Conservation (phyloP, 2,888 invertebrate genomes). For the Aphrophora alni region DNA sequence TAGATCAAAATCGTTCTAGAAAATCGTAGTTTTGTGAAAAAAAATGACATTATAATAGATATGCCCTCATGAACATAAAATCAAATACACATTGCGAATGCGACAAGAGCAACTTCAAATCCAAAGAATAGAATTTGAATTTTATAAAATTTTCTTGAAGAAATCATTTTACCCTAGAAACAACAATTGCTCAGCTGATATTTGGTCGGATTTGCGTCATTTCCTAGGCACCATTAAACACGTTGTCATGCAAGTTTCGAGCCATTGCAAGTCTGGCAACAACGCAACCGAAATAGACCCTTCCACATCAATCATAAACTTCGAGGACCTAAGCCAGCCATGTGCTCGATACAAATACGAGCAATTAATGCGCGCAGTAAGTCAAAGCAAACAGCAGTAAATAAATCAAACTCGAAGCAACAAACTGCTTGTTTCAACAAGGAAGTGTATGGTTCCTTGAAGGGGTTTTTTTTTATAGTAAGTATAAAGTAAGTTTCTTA, state of each 20-base stretch:
- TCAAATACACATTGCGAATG: too few species aligned
- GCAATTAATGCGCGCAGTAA: neutral
- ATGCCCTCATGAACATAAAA: too few species aligned
- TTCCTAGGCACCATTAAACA: too few species aligned
- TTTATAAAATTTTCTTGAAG: too few species aligned
- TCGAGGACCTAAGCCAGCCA: neutral
- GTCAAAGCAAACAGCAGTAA: neutral
- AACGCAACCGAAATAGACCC: neutral
- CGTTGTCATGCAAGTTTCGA: neutral
- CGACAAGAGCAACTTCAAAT: too few species aligned
- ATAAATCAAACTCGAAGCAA: neutral
- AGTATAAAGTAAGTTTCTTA: neutral
- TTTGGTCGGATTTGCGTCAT: too few species aligned
- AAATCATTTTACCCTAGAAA: too few species aligned
- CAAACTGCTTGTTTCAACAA: neutral
- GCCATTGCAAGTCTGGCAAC: neutral
- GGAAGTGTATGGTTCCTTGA: neutral
- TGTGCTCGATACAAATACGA: neutral
- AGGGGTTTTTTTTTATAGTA: neutral
- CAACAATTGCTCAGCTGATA: too few species aligned
- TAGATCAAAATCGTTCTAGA: too few species aligned
- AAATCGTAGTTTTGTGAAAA: too few species aligned
- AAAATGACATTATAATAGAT: too few species aligned
- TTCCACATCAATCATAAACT: neutral
- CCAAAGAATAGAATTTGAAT: too few species aligned